These are phyloP conservation scores for Ophiothrix spiculata DNA, from an alignment of 35 echinoderm and acorn worm species.

Conservation along the genomic window DNA sequence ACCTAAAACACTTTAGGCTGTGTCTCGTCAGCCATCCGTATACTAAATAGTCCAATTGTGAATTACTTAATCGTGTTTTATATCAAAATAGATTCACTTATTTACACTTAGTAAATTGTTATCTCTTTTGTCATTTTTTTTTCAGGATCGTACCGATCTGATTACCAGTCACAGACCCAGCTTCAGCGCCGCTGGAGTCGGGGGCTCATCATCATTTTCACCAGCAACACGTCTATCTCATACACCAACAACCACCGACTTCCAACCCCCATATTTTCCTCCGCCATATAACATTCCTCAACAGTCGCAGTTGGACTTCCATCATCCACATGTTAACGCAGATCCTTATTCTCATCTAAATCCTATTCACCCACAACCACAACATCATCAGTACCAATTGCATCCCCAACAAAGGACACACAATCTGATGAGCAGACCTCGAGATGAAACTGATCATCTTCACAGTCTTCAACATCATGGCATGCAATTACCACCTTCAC, in stretches of 20 bases:
- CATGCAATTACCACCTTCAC: constrained; percentile 82
- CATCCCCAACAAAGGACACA: constrained; percentile 86
- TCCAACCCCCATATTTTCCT: constrained; percentile 96
- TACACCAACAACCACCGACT: constrained; percentile 88
- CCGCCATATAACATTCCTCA: constrained; percentile 96
- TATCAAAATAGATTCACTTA: neutral
- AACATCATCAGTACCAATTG: constrained; percentile 89
- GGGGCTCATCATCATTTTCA: constrained; percentile 78
- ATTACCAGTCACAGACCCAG: constrained; percentile 77
- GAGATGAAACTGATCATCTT: constrained; percentile 76
- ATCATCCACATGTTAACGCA: constrained; percentile 88
- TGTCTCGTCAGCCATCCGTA: constrained; percentile 4
- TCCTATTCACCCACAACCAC: constrained; percentile 86
- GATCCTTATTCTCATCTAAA: constrained; percentile 96
- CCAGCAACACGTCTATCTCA: constrained; percentile 86
- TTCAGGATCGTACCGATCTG: constrained; percentile 91
- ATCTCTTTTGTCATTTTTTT: constrained; percentile 3
- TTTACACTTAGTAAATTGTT: neutral
- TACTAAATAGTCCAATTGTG: neutral
- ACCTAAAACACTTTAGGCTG: neutral
- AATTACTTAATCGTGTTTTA: neutral
- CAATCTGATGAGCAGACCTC: constrained; percentile 59
- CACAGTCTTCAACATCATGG: constrained; percentile 88
- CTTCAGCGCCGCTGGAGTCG: constrained; percentile 84
- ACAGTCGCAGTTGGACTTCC: constrained; percentile 93